phyloP scores from a whole-genome alignment of 30 jellyfish, hydroid and myxozoan species.

The Catostylus mosaicus region DNA sequence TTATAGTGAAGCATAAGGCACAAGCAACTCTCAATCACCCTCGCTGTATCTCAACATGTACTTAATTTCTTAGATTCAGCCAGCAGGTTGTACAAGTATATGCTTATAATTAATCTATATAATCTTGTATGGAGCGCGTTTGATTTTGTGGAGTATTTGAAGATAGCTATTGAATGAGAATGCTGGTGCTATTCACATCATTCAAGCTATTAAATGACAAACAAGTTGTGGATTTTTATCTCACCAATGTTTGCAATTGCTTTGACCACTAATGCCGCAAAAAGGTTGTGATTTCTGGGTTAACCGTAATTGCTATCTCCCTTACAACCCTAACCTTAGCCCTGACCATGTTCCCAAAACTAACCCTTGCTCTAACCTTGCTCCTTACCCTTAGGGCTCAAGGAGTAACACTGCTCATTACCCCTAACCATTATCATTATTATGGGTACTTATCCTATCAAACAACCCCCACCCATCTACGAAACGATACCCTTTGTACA shows the following conservation, averaged over 20 bases:
- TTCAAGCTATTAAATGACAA: constrained; percentile 40
- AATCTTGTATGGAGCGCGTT: constrained; percentile 24
- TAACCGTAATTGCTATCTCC: too few species aligned
- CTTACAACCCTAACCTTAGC: too few species aligned
- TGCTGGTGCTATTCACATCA: constrained; percentile 50
- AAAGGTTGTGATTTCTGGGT: too few species aligned
- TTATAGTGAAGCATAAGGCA: not conserved
- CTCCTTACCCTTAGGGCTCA: too few species aligned
- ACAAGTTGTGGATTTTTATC: constrained; percentile 9
- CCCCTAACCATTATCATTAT: too few species aligned
- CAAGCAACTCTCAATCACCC: constrained; percentile 18
- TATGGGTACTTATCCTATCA: too few species aligned
- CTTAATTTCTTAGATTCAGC: constrained; percentile 14
- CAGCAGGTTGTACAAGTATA: constrained; percentile 53
- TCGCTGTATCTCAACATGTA: constrained; percentile 18
- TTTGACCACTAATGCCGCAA: not conserved
- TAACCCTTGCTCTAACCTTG: too few species aligned
- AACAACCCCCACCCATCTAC: too few species aligned
- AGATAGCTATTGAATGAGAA: constrained; percentile 11
- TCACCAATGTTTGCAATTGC: not conserved
- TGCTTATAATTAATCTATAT: not conserved
- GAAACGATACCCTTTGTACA: too few species aligned
- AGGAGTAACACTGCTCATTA: too few species aligned
- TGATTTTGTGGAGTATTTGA: constrained; percentile 40
- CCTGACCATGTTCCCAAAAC: too few species aligned